Percentiles rank a stretch among this genome's conserved stretches.
phyloP scores from a whole-genome alignment of 2,888 invertebrate genomes.

The Molanna angustata region DNA sequence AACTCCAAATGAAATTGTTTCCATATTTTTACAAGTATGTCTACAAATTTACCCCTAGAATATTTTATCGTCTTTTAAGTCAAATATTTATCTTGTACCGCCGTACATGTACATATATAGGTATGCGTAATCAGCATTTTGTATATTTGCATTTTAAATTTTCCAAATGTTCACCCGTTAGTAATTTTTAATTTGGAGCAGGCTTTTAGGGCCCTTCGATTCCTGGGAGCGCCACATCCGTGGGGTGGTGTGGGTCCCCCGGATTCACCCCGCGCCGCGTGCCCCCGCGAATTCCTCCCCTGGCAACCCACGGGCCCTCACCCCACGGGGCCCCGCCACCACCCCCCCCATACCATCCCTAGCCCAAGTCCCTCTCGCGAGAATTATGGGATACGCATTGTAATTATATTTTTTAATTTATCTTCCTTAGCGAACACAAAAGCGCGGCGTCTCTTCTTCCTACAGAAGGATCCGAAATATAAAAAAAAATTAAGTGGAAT shows the following conservation, averaged over 20 bases:
- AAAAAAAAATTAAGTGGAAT: no score
- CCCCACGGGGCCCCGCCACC: slow-evolving; percentile 37
- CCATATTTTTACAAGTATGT: no score
- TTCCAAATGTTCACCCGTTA: no score
- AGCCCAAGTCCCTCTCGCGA: slow-evolving; percentile 39
- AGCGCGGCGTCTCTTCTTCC: slow-evolving; percentile 57
- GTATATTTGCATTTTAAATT: no score
- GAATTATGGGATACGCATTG: slow-evolving; percentile 64
- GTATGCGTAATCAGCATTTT: no score
- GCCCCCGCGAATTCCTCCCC: slow-evolving; percentile 11
- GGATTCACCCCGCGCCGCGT: slow-evolving; percentile 6
- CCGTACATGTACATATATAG: no score
- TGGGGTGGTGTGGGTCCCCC: slow-evolving; percentile 38
- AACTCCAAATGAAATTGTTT: no score
- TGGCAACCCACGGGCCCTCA: slow-evolving; percentile 27
- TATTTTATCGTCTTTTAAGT: no score
- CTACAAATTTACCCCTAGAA: no score
- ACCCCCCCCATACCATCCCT: slow-evolving; percentile 36
- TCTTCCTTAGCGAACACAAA: slow-evolving; percentile 64
- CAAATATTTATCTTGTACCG: no score
- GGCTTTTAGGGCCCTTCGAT: slow-evolving; percentile 29
- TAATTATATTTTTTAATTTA: slow-evolving; percentile 72
- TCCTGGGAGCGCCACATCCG: slow-evolving; percentile 30
- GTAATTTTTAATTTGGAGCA: slow-evolving; percentile 27
- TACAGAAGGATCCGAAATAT: slow-evolving; percentile 29